Base-by-base conservation (phyloP, 2,797 vertebrate species). In the Enteromius fasciolatus region DNA sequence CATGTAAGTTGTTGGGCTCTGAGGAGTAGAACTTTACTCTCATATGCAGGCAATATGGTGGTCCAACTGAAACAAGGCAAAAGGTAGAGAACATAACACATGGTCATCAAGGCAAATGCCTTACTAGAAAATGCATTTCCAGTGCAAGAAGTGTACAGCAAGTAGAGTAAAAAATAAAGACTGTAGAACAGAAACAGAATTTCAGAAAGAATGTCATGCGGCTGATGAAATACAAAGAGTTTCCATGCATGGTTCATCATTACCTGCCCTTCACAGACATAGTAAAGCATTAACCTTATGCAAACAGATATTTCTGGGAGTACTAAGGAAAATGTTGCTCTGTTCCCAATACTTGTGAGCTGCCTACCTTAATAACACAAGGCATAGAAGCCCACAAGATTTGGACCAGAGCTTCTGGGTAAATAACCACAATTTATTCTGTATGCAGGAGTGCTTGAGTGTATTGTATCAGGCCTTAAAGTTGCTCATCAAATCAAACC, bases 1-100 rank as follows among this genome's bases (percentile, higher is more conserved):
- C 98, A 31, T 97, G 97, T 10, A 99, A 95, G 89, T 99, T 99
- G 92, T 99, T 99, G 9, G 98, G 98, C 87, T 99, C 98, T 10
- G 98, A 99, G 0, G 98, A 99, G 90, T 99, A 99, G 92, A 99
- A 99, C 88, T 99, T 99, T 15, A 99, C 98, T 89, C 96, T 96
- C 93, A 99, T 91, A 92, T 99, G 97, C 79, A 99, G 96, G 92
- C 98, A 99, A 90, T 99, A 99, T 0, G 98, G 98, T 54, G 98
- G 97, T 28, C 98, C 98, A 87, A 99, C 98, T 99, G 89, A 70
- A 88, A 89, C 86, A 72, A 15, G 74, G 68, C 1, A 6, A 5
- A 76, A 33, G 28, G 20, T 31, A 50, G 6, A 54, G 23, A 78
- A 54, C 31, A 25, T 17, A 57, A 69, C 2, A 52, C 15, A 41